Percentiles rank a stretch among this genome's conserved stretches.
phyloP scores from a whole-genome alignment of 2,888 invertebrate species.

The Fragum fragum region DNA sequence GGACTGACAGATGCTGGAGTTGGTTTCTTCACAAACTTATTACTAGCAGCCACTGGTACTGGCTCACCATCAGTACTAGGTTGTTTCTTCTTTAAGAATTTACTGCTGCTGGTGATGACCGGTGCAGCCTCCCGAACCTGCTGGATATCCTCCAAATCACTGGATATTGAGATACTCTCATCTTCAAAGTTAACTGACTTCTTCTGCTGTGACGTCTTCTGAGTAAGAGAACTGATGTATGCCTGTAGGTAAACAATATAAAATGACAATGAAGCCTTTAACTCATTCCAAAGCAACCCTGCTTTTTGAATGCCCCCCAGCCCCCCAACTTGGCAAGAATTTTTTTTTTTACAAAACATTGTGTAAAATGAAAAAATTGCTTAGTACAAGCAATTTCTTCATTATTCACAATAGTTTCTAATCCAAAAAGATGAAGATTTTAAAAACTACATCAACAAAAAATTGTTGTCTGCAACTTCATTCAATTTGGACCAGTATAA shows the following conservation, averaged over 20 bases:
- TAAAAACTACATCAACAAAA: too few species aligned
- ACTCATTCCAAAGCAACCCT: too few species aligned
- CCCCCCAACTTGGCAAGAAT: too few species aligned
- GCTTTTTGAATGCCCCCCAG: too few species aligned
- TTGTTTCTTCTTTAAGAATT: constrained; percentile 79
- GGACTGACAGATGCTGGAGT: constrained; percentile 65
- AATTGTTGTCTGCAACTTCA: too few species aligned
- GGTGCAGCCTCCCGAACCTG: constrained; percentile 56
- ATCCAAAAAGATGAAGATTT: too few species aligned
- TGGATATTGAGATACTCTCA: constrained; percentile 80
- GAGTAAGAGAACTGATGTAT: constrained; percentile 77
- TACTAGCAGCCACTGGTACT: constrained; percentile 30
- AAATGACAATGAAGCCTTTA: too few species aligned
- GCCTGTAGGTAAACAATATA: constrained; percentile 62
- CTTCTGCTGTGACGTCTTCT: constrained; percentile 76
- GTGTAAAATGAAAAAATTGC: too few species aligned
- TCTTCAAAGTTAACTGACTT: constrained; percentile 80
- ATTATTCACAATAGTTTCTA: too few species aligned
- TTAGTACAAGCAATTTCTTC: too few species aligned
- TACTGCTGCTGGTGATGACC: constrained; percentile 68
- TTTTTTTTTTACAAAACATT: too few species aligned
- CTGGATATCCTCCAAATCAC: constrained; percentile 71
- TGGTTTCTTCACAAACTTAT: constrained; percentile 70
- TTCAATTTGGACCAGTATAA: too few species aligned
- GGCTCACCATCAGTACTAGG: constrained; percentile 39